A percentile compares a stretch with the other conserved stretches of the same genome.
These are phyloP conservation scores for Sphaeramia orbicularis DNA, from an alignment of 2,797 vertebrate genomes.

Conservation along the genomic window DNA sequence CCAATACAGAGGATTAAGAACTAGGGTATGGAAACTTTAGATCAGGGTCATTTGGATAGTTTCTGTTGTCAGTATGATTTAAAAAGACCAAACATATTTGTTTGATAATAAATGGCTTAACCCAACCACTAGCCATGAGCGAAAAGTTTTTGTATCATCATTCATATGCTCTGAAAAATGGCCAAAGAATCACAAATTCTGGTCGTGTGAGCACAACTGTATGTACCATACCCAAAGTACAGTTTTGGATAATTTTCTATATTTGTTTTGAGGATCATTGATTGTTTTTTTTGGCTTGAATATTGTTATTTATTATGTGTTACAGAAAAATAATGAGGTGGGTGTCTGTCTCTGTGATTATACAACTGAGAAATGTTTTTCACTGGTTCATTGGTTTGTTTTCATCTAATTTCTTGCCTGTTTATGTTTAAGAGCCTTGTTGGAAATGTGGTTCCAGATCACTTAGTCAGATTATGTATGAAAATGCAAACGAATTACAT, in stretches of 20 bases:
- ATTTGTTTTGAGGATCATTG: constrained; percentile 6
- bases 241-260: constrained; percentile 11
- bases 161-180: no score
- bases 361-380: constrained; percentile 39
- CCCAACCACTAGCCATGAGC: no score
- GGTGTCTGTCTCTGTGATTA: constrained; percentile 34
- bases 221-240: background rate
- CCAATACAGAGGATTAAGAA: no score
- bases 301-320: constrained; percentile 18
- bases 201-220: background rate
- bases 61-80: no score
- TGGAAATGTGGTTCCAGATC: constrained; percentile 53
- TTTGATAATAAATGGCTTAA: no score
- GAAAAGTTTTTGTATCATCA: no score
- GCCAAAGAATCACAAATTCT: no score
- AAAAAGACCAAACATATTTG: no score
- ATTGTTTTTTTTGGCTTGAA: constrained; percentile 22
- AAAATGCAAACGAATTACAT: constrained; percentile 48
- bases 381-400: constrained; percentile 58
- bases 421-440: constrained; percentile 59
- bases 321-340: constrained; percentile 10
- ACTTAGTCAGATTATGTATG: constrained; percentile 56
- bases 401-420: constrained; percentile 58
- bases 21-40: no score
- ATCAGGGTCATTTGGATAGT: no score